Evolutionary conservation across 2,797 vertebrate genomes (phyloP), one percentile per base, ranked within the genome.

Genomic region (Pangasius djambal): DNA sequence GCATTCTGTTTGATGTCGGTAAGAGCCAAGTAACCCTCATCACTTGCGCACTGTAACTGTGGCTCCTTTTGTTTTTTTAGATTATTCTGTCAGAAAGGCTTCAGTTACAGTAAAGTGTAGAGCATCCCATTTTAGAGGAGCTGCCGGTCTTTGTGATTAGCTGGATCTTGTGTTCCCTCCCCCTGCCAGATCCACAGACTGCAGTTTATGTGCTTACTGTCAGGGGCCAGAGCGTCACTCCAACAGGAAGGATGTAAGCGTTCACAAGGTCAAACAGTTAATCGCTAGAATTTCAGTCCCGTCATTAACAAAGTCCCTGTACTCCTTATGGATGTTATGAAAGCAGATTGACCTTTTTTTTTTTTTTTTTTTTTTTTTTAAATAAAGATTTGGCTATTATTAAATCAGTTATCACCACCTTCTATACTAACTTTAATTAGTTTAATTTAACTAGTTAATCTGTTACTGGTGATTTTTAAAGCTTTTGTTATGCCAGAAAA

Each of bases 121-220:
- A 82, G n/a, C 77, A 31, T 69, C 22, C 84, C 0, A 10, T 87
- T 87, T 83, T 25, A 57, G 74, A 22, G 61, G 9, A 4, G 48
- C 44, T 75, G 28, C 20, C 7, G 15, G 55, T 61, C 70, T 70
- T 67, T 55, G 55, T 7, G 44, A 52, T 89, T 67, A 84, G 37
- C 8, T 67, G 40, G 15, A 50, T 50, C 25, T 40, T 65, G 1
- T 67, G 44, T 5, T 84, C 6, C 2, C 86, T 90, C 83, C 88
- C 75, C 63, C 70, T 79, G 34, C 40, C 74, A 50, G 83, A 83
- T 63, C 6, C 34, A 63, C 81, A 67, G 70, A 40, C 61, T 37
- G 86, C 67, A 87, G 50, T 37, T 85, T 89, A 83, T 88, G 28
- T 81, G 20, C 86, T 89, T 92, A 48, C 84, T 91, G 44, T 87